Evolutionary conservation across 2,113 vertebrate genomes (phyloP), one percentile per base, ranked within the genome.

Genomic region (Elephas maximus): DNA sequence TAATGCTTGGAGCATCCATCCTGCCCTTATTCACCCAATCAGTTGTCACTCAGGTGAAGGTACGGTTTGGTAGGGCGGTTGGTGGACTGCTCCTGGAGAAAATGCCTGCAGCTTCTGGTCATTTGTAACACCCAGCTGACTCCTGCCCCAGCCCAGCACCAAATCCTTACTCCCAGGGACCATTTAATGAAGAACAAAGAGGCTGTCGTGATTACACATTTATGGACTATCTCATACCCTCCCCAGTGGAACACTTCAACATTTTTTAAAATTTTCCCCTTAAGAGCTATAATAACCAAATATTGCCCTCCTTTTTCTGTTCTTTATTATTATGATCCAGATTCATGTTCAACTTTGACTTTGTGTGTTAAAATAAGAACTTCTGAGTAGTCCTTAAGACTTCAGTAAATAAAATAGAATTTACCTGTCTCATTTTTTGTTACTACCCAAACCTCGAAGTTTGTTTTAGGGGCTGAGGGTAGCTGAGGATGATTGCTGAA

Each of bases 311-410:
- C 2, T 84, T 77, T 76, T 83, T 71, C 20, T 78, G 2, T 33
- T 80, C 12, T 93, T 93, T 88, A 60, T 93, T 88, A 67, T 37
- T 69, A 62, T 81, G 18, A 48, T 71, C 57, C 88, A 44, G 2
- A 63, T 85, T 89, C 91, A 71, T 80, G n/a, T 91, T 33, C 51
- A 91, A 20, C 80, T 91, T 91, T 96, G 44, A 81, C 65, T 93
- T 96, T 11, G 51, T 65, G 71, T 86, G 5, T 74, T 88, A 57
- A 92, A 90, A 89, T 95, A 73, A 88, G 67, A 79, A 57, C 81
- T 91, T 82, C 24, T 51, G 24, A 3, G 84, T 51, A 44, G 63
- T 84, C 15, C 60, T 85, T 76, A 80, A 94, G 60, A 48, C 24
- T 37, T 81, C 80, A 91, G 30, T n/a, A 79, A 28, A 45, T 78